A percentile compares a stretch with the other conserved stretches of the same genome.
phyloP scores from a whole-genome alignment of 2,113 vertebrate genomes.

The Zosterops borbonicus region DNA sequence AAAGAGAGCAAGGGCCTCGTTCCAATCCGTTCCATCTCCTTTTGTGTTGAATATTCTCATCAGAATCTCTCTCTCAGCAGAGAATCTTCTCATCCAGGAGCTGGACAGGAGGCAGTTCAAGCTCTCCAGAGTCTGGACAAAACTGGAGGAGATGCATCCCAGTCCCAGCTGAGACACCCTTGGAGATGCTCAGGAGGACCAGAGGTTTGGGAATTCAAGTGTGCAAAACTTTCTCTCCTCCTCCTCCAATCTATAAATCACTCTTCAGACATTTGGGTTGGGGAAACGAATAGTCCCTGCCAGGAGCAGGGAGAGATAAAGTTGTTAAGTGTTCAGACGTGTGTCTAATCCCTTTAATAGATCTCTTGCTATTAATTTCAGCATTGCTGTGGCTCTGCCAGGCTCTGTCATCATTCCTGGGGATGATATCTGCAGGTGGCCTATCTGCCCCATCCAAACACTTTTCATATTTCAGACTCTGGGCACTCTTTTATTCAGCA shows the following conservation, averaged over 20 bases:
- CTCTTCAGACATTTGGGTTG: not conserved
- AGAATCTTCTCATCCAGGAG: not conserved
- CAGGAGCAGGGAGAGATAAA: constrained; percentile 32
- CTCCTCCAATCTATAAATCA: constrained; percentile 15
- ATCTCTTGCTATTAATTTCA: constrained; percentile 62
- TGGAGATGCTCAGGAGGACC: not conserved
- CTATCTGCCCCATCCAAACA: constrained; percentile 36
- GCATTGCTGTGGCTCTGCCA: constrained; percentile 20
- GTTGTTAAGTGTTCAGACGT: constrained; percentile 9
- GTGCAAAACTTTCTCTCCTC: not conserved
- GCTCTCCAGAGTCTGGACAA: not conserved
- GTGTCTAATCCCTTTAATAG: constrained; percentile 55
- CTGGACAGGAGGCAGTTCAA: not conserved
- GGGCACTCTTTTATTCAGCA: not conserved
- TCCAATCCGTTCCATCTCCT: too few species aligned
- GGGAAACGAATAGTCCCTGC: constrained; percentile 38
- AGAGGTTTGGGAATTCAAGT: not conserved
- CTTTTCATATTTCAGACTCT: constrained; percentile 42
- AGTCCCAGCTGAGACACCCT: not conserved
- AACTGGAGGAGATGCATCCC: not conserved
- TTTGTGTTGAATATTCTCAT: too few species aligned
- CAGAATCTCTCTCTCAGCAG: too few species aligned
- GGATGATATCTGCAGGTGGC: constrained; percentile 51
- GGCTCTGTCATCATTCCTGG: constrained; percentile 29
- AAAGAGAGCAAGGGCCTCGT: too few species aligned